Evolutionary conservation across 2,888 invertebrate species (phyloP).

Genomic region (Eupithecia inturbata): DNA sequence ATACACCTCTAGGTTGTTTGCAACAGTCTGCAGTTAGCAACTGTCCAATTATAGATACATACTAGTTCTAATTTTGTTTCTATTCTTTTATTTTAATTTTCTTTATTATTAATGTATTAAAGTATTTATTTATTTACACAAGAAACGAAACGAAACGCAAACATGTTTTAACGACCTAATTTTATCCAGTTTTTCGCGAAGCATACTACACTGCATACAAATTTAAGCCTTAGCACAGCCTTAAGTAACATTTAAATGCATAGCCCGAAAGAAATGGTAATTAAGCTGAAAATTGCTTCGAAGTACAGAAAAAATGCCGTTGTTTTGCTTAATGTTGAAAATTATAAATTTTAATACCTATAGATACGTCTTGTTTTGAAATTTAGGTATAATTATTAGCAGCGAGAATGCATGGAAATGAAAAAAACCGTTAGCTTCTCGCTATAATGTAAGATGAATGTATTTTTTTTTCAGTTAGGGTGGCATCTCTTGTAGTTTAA

Average conservation of each 20-base stretch:
- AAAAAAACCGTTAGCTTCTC: background rate
- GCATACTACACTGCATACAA: slow-evolving; percentile 36
- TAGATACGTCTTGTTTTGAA: background rate
- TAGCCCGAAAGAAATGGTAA: slow-evolving; percentile 50
- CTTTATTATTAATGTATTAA: no score
- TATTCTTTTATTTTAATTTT: background rate
- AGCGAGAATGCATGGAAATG: background rate
- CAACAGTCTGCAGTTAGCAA: background rate
- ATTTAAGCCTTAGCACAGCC: slow-evolving; percentile 52
- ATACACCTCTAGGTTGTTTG: background rate
- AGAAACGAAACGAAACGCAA: slow-evolving; percentile 25
- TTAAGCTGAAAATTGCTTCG: slow-evolving; percentile 36
- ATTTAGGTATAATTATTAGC: slow-evolving; percentile 1
- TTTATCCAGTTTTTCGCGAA: slow-evolving; percentile 33
- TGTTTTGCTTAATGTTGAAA: slow-evolving; percentile 24
- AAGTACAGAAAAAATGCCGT: slow-evolving; percentile 30
- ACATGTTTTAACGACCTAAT: slow-evolving; percentile 28
- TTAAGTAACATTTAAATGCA: slow-evolving; percentile 81
- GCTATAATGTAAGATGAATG: no score
- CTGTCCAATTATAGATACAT: background rate
- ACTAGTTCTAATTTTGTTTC: background rate
- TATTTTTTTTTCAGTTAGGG: no score
- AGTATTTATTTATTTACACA: slow-evolving; percentile 24
- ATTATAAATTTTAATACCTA: slow-evolving; percentile 19
- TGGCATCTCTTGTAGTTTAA: no score